phyloP scores from a whole-genome alignment of 1,140 invertebrate species.

The Saccostrea cuccullata region DNA sequence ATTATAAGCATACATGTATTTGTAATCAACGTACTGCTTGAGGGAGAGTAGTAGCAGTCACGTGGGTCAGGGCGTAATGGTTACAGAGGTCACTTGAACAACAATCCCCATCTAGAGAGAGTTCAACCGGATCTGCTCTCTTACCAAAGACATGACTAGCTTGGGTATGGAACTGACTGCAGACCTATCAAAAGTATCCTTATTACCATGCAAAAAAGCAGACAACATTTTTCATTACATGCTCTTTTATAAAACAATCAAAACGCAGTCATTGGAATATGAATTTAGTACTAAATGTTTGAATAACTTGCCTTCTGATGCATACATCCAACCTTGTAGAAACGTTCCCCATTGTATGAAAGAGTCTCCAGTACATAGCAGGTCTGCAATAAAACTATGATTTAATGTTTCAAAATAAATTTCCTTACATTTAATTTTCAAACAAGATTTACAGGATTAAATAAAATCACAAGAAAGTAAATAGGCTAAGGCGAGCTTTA shows the following conservation, averaged over 20 bases:
- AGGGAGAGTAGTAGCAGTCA: not conserved
- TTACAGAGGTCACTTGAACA: slow-evolving; percentile 34
- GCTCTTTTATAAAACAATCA: too few species aligned
- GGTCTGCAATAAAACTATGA: too few species aligned
- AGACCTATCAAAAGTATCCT: not conserved
- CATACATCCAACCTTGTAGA: slow-evolving; percentile 9
- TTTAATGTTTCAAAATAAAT: too few species aligned
- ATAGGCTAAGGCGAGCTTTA: too few species aligned
- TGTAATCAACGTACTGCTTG: not conserved
- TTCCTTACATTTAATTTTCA: too few species aligned
- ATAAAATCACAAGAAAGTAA: not conserved
- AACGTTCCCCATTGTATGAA: not conserved
- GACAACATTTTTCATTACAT: too few species aligned
- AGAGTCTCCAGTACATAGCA: slow-evolving; percentile 32
- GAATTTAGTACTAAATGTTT: not conserved
- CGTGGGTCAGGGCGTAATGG: not conserved
- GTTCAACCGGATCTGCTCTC: not conserved
- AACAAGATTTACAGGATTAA: too few species aligned
- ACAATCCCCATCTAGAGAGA: slow-evolving; percentile 24
- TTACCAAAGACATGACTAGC: slow-evolving; percentile 37
- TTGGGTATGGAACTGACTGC: slow-evolving; percentile 13
- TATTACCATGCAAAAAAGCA: too few species aligned
- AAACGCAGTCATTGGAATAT: too few species aligned
- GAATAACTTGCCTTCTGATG: not conserved
- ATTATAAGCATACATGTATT: not conserved